Percentiles rank a stretch among this genome's conserved stretches.
phyloP scores from a whole-genome alignment of 1,140 invertebrate species.

The Cepaea nemoralis region DNA sequence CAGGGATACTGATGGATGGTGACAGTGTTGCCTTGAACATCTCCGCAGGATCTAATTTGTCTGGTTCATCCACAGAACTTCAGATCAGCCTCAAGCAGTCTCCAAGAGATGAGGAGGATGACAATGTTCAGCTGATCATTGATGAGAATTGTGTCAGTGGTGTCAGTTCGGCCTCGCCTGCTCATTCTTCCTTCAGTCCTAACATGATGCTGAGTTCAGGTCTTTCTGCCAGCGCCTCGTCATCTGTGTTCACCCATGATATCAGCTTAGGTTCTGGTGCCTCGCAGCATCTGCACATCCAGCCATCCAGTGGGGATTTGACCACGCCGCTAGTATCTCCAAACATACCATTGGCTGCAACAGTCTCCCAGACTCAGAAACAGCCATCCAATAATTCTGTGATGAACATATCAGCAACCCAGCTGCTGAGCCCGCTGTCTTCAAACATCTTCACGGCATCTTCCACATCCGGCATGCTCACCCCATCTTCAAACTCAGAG shows the following conservation, averaged over 20 bases:
- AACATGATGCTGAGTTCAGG: conserved; percentile 28
- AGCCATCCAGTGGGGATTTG: conserved; percentile 5
- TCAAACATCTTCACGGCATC: neutral
- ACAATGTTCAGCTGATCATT: conserved; percentile 40
- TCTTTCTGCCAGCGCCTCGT: conserved; percentile 2
- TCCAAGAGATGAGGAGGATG: conserved; percentile 36
- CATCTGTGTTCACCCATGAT: conserved; percentile 19
- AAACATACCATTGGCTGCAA: conserved; percentile 7
- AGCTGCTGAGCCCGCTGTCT: conserved; percentile 12
- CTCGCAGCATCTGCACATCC: neutral
- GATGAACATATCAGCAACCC: neutral
- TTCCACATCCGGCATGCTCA: neutral
- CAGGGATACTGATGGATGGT: conserved; percentile 35
- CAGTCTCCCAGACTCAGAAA: conserved; percentile 8
- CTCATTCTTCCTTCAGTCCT: conserved; percentile 35
- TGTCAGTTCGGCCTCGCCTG: conserved; percentile 15
- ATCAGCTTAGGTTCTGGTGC: neutral
- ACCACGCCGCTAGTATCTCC: conserved; percentile 35
- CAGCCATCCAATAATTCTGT: conserved; percentile 7
- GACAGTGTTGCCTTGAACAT: conserved; percentile 2
- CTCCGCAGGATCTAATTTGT: conserved; percentile 4
- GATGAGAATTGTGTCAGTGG: conserved; percentile 37
- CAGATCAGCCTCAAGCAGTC: conserved; percentile 34
- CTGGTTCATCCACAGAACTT: conserved; percentile 34
- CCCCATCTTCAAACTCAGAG: conserved; percentile 15